A percentile compares a stretch with the other conserved stretches of the same genome.
phyloP scores from a whole-genome alignment of 2,888 invertebrate genomes.

The Acanthoscelides obtectus region DNA sequence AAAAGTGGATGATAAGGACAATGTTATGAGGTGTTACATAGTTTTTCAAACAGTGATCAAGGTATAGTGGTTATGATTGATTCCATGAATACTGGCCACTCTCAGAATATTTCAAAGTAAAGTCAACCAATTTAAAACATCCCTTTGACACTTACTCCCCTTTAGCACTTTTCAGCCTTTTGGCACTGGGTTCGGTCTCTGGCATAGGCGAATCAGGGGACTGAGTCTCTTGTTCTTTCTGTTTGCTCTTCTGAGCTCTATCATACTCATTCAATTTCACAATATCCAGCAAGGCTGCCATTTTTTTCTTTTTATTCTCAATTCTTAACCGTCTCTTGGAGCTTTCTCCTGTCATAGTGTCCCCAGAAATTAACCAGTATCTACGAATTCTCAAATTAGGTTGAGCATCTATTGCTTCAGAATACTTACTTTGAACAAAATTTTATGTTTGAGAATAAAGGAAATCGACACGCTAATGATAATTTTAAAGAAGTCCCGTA shows the following conservation, averaged over 20 bases:
- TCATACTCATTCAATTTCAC: constrained; percentile 59
- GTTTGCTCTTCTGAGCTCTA: constrained; percentile 40
- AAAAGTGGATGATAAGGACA: no score
- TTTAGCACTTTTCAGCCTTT: constrained; percentile 24
- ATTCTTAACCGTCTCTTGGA: constrained; percentile 53
- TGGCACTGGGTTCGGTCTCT: constrained; percentile 29
- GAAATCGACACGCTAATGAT: constrained; percentile 30
- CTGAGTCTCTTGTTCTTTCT: constrained; percentile 20
- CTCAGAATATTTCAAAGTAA: no score
- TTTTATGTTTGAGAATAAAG: constrained; percentile 23
- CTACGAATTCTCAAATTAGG: constrained; percentile 8
- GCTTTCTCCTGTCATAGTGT: constrained; percentile 48
- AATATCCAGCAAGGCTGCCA: constrained; percentile 57
- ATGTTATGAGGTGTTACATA: no score
- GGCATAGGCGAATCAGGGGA: constrained; percentile 9
- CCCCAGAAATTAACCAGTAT: constrained; percentile 27
- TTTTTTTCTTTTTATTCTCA: constrained; percentile 61
- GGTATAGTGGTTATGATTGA: no score
- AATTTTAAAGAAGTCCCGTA: constrained; percentile 31
- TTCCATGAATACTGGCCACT: no score
- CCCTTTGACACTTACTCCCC: neutral
- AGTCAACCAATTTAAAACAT: no score
- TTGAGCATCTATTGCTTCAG: neutral
- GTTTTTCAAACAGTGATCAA: no score
- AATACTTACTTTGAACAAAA: neutral